phyloP scores from a whole-genome alignment of 1,140 invertebrate species.

The Drosophila lowei region DNA sequence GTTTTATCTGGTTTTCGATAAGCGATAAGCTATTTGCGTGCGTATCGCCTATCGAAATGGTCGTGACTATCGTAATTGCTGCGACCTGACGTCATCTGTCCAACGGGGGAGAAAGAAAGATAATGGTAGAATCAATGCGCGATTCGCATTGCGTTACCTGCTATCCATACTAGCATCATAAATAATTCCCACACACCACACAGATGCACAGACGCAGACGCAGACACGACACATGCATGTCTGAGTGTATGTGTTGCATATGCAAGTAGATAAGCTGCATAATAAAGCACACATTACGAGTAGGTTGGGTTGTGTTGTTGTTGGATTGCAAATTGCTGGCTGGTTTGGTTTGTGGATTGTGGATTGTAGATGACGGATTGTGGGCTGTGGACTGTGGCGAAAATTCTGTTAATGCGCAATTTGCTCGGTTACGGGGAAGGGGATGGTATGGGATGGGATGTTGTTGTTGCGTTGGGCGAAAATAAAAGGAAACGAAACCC shows the following conservation, averaged over 20 bases:
- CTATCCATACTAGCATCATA: conserved; percentile 9
- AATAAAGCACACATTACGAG: conserved; percentile 29
- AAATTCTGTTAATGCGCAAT: conserved; percentile 25
- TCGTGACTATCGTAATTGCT: conserved; percentile 16
- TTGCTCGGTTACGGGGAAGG: conserved; percentile 1
- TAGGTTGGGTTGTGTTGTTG: conserved; percentile 1
- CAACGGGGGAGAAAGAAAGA: neutral
- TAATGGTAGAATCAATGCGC: conserved; percentile 28
- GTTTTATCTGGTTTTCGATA: neutral
- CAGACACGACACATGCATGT: conserved; percentile 5
- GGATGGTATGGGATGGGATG: neutral
- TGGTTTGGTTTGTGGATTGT: neutral
- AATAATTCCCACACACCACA: conserved; percentile 1
- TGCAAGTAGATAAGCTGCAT: conserved; percentile 28
- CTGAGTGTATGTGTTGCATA: neutral
- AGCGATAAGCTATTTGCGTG: conserved; percentile 4
- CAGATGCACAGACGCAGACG: neutral
- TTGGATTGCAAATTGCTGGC: conserved; percentile 2
- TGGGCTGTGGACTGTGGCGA: neutral
- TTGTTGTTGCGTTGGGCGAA: too few relatives aligned
- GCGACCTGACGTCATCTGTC: conserved; percentile 17
- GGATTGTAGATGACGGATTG: neutral
- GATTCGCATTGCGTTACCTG: conserved; percentile 3
- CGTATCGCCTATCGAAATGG: neutral
- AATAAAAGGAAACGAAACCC: neutral